phyloP scores from a whole-genome alignment of 2,888 invertebrate genomes.

The Conus canariensis region DNA sequence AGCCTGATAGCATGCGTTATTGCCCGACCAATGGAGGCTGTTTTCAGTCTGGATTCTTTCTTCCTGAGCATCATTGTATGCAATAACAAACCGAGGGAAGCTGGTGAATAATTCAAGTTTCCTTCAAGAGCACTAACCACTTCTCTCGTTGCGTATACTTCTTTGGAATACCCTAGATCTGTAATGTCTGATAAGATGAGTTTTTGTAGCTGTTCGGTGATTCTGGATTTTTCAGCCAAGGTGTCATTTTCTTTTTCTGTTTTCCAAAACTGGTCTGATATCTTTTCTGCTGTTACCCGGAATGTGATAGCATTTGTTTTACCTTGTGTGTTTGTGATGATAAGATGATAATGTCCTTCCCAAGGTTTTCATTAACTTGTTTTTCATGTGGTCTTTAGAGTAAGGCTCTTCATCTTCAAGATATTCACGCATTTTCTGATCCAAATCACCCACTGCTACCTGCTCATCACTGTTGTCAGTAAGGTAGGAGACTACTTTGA shows the following conservation, averaged over 20 bases:
- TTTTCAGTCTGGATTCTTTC: background rate
- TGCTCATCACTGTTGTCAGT: background rate
- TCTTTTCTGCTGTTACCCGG: background rate
- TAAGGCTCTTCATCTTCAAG: background rate
- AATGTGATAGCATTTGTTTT: background rate
- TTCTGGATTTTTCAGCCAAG: background rate
- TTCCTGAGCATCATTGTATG: background rate
- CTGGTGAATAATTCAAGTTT: background rate
- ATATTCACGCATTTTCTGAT: background rate
- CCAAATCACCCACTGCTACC: background rate
- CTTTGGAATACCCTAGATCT: background rate
- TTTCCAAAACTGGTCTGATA: background rate
- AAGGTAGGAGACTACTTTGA: background rate
- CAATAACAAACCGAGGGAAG: background rate
- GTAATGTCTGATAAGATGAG: background rate
- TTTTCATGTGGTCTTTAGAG: background rate
- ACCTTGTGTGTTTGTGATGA: background rate
- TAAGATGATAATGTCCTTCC: background rate
- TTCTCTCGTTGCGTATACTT: background rate
- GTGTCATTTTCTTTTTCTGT: background rate
- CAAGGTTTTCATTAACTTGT: background rate
- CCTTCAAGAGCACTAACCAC: background rate
- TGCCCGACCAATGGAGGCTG: conserved; percentile 11
- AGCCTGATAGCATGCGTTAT: conserved; percentile 23
- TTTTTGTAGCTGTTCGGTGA: conserved; percentile 1